Base-by-base conservation (phyloP, 2,888 invertebrate species). In the Diarsia brunnea region DNA sequence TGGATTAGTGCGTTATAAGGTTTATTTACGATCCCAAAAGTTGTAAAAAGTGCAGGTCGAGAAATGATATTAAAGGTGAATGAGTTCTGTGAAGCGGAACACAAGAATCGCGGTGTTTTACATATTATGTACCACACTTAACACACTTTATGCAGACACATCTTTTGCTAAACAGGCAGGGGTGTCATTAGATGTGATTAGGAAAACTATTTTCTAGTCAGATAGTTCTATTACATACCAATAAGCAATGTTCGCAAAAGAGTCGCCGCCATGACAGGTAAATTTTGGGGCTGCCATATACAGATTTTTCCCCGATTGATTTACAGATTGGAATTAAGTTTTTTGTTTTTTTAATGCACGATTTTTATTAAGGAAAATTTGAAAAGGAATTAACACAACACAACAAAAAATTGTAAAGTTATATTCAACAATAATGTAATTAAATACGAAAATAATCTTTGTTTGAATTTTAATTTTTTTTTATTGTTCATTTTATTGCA, bases 391-490 rank as follows among this genome's bases (percentile, higher is more conserved):
- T 60, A 58, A 69, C 60, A 69, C 69, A 60, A 69, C 31, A 70
- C 24, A 70, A 63, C 27, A 72, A 64, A 55, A 71, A 71, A 10
- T 53, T 53, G 53, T 72, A 55, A 72, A 72, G 64, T 55, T 55
- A 24, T 71, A 71, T 71, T 71, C 63, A 71, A 67, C 51, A 61
- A 68, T 80, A 63, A 38, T 69, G 63, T 80, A 67, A 73, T 72
- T 65, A 68, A 69, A 69, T 73, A 73, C 67, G 74, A 65, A 75
- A 79, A 82, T 72, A 60, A 73, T 77, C 65, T 61, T 74, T 71
- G 51, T 51, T 51, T 51, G 51, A 49, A 31, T 66, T 51, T 66
- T n/a, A n/a, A n/a, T n/a, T 51, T 66, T 51, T 66, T 66, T 51
- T 31, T 31, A 66, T 68, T 64, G 49, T 65, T 79, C 58, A 75